Percentiles rank a stretch among this genome's conserved stretches.
Conservation (phyloP, 2,888 invertebrate species). For the Phoenoteleia sp. region DNA sequence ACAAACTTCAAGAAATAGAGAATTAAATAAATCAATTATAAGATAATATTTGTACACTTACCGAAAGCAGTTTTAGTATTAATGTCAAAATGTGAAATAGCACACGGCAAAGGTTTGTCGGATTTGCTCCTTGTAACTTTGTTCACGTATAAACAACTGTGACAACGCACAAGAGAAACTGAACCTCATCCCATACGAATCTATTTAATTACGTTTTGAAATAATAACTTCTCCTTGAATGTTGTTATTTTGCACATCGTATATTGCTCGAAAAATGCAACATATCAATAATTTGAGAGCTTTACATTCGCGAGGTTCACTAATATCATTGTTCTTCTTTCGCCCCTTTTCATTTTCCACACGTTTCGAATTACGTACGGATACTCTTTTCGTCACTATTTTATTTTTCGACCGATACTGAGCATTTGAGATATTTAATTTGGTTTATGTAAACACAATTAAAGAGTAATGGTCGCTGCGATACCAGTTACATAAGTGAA, state of each 20-base stretch:
- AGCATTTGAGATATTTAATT: no score
- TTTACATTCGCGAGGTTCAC: neutral
- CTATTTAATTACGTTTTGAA: constrained; percentile 40
- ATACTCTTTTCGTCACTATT: no score
- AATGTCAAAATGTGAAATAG: neutral
- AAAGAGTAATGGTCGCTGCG: no score
- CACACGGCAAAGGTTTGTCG: constrained; percentile 19
- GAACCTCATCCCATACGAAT: constrained; percentile 34
- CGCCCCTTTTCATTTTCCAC: no score
- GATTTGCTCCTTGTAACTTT: constrained; percentile 13
- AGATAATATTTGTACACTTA: neutral
- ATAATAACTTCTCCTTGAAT: constrained; percentile 34
- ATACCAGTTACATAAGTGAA: no score
- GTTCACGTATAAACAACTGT: constrained; percentile 43
- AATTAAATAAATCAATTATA: neutral
- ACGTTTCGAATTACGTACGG: no score
- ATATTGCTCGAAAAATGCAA: neutral
- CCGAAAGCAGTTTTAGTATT: neutral
- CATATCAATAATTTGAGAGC: neutral
- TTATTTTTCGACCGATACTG: no score
- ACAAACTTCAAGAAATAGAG: neutral
- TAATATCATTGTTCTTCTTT: neutral
- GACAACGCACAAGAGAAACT: constrained; percentile 33
- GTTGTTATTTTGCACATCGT: neutral
- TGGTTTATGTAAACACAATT: no score